These are phyloP conservation scores for Columba livia DNA, from an alignment of 2,113 vertebrate species.

Conservation along the genomic window DNA sequence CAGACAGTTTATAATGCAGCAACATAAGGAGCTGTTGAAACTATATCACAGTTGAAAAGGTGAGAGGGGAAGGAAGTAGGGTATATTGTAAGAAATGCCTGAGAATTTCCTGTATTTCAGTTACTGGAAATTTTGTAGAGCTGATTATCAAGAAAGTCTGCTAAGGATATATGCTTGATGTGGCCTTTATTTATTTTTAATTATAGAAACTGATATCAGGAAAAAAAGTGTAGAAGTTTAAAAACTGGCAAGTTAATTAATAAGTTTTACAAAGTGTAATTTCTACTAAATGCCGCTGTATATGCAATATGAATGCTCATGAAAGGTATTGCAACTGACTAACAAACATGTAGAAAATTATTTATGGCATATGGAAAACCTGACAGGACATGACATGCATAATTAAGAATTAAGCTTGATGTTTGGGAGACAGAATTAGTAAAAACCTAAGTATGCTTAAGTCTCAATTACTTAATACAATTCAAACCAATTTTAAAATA, in stretches of 20 bases:
- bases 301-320: background rate
- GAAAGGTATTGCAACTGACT: background rate
- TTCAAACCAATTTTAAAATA: background rate
- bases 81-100: background rate
- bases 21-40: background rate
- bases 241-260: background rate
- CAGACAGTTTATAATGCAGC: background rate
- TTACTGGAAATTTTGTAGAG: background rate
- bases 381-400: background rate
- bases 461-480: background rate
- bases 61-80: background rate
- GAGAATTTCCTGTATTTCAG: background rate
- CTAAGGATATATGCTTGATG: background rate
- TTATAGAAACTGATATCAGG: background rate
- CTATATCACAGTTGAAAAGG: background rate
- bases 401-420: background rate
- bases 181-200: background rate
- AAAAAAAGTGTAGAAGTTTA: background rate
- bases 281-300: background rate
- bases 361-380: background rate
- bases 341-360: background rate
- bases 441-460: background rate
- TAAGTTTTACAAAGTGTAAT: background rate
- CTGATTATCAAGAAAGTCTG: background rate
- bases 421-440: background rate